Percentiles rank a stretch among this genome's conserved stretches.
Conservation (phyloP, 2,888 invertebrate species). For the Leptopilina drosophilae region DNA sequence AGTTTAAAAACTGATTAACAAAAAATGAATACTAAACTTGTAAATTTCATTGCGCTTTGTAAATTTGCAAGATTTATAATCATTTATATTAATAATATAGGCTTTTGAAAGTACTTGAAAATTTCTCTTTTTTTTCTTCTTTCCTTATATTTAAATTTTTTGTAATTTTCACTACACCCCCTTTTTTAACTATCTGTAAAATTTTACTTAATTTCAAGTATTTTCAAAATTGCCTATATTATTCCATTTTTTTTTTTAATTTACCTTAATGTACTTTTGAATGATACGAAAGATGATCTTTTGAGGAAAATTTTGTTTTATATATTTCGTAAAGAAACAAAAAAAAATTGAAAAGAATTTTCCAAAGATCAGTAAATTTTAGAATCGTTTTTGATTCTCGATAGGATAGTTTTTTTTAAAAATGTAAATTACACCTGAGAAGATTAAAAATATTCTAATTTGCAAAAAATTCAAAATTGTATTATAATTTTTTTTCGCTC, state of each 20-base stretch:
- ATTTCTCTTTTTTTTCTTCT: neutral
- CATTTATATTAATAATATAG: neutral
- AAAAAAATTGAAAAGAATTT: neutral
- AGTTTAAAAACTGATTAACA: slow-evolving; percentile 55
- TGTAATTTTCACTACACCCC: neutral
- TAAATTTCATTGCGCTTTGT: slow-evolving; percentile 19
- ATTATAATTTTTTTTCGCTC: neutral
- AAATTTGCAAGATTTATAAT: slow-evolving; percentile 24
- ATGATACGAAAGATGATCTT: neutral
- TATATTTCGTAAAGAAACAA: neutral
- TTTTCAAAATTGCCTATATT: neutral
- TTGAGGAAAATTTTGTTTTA: neutral
- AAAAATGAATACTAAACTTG: slow-evolving; percentile 52
- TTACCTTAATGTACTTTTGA: neutral
- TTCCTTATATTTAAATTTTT: neutral
- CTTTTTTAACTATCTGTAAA: neutral
- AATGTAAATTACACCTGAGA: neutral
- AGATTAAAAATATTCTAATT: slow-evolving; percentile 6
- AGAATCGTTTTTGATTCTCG: slow-evolving; percentile 3
- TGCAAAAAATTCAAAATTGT: neutral
- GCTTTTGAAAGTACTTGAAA: neutral
- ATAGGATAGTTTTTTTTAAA: neutral
- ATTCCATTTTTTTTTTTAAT: neutral
- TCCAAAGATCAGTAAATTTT: slow-evolving; percentile 3
- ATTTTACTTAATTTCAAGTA: neutral